Evolutionary conservation across 2,113 vertebrate genomes (phyloP).

Genomic region (Nothocercus julius): DNA sequence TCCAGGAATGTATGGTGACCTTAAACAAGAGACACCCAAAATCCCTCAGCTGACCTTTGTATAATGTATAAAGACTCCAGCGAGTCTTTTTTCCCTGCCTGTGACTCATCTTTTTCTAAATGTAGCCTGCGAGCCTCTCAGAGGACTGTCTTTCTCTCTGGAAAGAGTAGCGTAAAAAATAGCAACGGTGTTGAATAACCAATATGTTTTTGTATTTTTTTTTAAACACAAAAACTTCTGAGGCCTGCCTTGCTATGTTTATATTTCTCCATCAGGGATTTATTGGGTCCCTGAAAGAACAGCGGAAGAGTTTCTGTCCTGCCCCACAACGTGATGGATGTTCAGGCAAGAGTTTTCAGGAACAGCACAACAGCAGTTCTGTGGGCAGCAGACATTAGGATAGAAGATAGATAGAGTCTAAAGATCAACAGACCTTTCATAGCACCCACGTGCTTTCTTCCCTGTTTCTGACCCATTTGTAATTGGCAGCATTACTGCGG

Average conservation of each 20-base stretch:
- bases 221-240: not conserved
- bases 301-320: not conserved
- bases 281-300: not conserved
- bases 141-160: slow-evolving; percentile 30
- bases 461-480: not conserved
- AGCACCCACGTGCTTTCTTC: not conserved
- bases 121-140: slow-evolving; percentile 31
- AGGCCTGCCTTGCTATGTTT: not conserved
- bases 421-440: accelerated
- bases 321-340: not conserved
- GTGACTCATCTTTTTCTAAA: slow-evolving; percentile 65
- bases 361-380: not conserved
- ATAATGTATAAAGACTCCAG: not conserved
- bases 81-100: slow-evolving; percentile 47
- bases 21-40: slow-evolving; percentile 9
- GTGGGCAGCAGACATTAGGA: not conserved
- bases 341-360: not conserved
- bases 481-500: not conserved
- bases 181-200: slow-evolving; percentile 40
- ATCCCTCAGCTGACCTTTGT: slow-evolving; percentile 17
- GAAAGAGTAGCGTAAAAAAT: slow-evolving; percentile 21
- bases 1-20: not conserved
- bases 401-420: not conserved
- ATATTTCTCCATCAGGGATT: not conserved
- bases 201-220: not conserved